Percentiles rank a stretch among this genome's conserved stretches.
Evolutionary conservation across 2,888 invertebrate genomes (phyloP).

Genomic region (Lasioglossum pauxillum): DNA sequence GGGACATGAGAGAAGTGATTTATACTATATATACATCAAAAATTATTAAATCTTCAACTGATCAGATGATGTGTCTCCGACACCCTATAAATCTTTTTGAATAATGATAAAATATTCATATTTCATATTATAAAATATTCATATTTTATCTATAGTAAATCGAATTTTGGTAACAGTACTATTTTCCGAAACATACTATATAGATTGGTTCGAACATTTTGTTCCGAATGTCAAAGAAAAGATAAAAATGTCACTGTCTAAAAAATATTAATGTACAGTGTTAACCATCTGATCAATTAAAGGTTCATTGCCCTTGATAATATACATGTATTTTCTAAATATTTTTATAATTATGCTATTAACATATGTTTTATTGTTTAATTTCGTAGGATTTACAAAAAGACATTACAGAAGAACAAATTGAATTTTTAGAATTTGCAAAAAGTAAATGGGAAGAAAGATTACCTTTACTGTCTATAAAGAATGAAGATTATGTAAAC

Average conservation of each 20-base stretch:
- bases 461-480: slow-evolving; percentile 28
- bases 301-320: neutral
- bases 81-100: too few species aligned
- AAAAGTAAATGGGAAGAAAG: slow-evolving; percentile 70
- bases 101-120: too few species aligned
- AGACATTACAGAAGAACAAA: slow-evolving; percentile 72
- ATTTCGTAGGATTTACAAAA: slow-evolving; percentile 50
- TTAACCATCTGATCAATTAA: too few species aligned
- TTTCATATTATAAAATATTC: too few species aligned
- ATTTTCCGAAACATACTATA: too few species aligned
- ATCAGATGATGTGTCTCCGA: too few species aligned
- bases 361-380: slow-evolving; percentile 5
- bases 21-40: neutral
- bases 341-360: neutral
- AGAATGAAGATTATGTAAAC: slow-evolving; percentile 67
- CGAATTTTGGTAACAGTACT: too few species aligned
- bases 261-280: too few species aligned
- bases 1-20: neutral
- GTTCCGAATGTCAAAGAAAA: too few species aligned
- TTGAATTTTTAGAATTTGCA: slow-evolving; percentile 71
- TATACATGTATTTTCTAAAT: neutral
- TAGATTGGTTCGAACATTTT: too few species aligned
- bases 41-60: neutral
- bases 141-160: too few species aligned
- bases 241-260: too few species aligned